These are phyloP conservation scores for Anorthoa munda DNA, from an alignment of 2,888 invertebrate genomes.

Conservation along the genomic window DNA sequence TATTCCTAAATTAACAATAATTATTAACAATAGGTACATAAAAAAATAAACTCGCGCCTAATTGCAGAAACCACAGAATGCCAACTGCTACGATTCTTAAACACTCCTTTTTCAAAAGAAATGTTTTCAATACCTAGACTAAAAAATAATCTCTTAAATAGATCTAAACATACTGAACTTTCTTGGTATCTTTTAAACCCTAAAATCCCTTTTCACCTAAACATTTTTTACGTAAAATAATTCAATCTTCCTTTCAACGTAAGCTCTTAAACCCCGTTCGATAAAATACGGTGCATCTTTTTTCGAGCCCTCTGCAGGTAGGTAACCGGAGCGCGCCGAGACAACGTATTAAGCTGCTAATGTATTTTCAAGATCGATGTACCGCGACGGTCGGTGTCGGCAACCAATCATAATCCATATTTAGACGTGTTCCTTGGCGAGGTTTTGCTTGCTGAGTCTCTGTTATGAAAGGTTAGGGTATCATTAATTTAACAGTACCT, in stretches of 20 bases:
- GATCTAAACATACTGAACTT: background rate
- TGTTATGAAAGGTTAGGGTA: background rate
- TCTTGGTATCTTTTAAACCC: background rate
- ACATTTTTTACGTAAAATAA: conserved; percentile 5
- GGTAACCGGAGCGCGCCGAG: conserved; percentile 63
- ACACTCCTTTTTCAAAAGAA: background rate
- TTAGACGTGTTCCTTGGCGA: conserved; percentile 45
- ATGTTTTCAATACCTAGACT: background rate
- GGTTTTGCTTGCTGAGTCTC: conserved; percentile 25
- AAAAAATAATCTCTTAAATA: background rate
- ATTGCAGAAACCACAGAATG: too few species aligned
- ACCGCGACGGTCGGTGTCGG: conserved; percentile 45
- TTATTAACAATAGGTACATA: too few species aligned
- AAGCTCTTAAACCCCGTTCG: conserved; percentile 20
- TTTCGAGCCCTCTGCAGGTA: conserved; percentile 66
- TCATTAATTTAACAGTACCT: too few species aligned
- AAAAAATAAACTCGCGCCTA: too few species aligned
- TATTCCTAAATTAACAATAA: too few species aligned
- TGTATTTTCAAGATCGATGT: conserved; percentile 71
- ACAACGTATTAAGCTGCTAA: conserved; percentile 67
- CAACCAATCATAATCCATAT: conserved; percentile 69
- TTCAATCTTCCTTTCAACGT: conserved; percentile 3
- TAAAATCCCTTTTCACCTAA: conserved; percentile 6
- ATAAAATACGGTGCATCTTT: conserved; percentile 48
- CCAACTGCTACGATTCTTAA: background rate